phyloP scores from a whole-genome alignment of 2,888 invertebrate genomes.

The Andrena dorsata region DNA sequence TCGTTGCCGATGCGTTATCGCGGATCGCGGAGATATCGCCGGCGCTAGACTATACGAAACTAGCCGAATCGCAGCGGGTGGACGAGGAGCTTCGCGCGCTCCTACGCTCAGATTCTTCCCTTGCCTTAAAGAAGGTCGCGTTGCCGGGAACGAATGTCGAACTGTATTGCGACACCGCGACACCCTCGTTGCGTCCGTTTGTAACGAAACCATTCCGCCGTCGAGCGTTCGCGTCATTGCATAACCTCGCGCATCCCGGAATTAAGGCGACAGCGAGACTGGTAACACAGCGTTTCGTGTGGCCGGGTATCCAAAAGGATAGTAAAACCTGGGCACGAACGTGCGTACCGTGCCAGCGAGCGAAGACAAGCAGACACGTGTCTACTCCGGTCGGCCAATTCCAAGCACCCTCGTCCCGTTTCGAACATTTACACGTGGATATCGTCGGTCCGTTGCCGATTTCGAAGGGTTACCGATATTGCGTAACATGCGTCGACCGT shows the following conservation, averaged over 20 bases:
- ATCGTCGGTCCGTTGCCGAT: neutral
- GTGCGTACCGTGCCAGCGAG: constrained; percentile 75
- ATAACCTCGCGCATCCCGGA: constrained; percentile 58
- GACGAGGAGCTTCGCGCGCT: neutral
- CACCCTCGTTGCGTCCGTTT: neutral
- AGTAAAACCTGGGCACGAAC: constrained; percentile 69
- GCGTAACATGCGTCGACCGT: neutral
- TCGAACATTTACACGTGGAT: constrained; percentile 1
- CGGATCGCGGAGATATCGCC: neutral
- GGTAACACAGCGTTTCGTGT: constrained; percentile 65
- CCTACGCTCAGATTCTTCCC: neutral
- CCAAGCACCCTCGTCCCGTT: neutral
- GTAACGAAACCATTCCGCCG: neutral
- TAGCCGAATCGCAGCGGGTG: neutral
- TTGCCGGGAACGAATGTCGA: neutral
- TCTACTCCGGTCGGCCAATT: neutral
- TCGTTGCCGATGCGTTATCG: neutral
- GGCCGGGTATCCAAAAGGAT: constrained; percentile 71
- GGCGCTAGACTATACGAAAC: neutral
- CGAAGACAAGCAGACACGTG: constrained; percentile 75
- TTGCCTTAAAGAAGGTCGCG: neutral
- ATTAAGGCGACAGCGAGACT: constrained; percentile 50
- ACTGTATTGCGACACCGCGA: neutral
- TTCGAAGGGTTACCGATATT: neutral
- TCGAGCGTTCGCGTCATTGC: constrained; percentile 34